Percentiles rank a stretch among this genome's conserved stretches.
Conservation (phyloP, 2,888 invertebrate species). For the Pyrrhia umbra region DNA sequence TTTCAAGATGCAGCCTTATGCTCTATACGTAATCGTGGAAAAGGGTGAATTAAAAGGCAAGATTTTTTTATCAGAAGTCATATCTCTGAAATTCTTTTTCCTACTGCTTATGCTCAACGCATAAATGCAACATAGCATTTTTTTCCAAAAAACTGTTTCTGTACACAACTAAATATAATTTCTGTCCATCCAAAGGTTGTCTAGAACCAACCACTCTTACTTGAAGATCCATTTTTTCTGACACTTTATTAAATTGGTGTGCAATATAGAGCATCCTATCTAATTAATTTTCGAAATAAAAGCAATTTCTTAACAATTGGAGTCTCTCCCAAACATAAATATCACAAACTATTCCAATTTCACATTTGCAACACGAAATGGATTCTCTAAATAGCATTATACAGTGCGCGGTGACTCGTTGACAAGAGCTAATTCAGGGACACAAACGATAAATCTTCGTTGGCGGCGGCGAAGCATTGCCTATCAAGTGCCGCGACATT, state of each 20-base stretch:
- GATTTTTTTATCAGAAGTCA: not conserved
- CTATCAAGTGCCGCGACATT: conserved; percentile 39
- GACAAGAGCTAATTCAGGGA: conserved; percentile 51
- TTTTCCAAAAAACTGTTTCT: too few relatives aligned
- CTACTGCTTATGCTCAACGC: too few relatives aligned
- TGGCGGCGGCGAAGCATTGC: conserved; percentile 32
- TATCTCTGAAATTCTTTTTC: not conserved
- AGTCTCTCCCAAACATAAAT: not conserved
- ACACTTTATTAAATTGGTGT: too few relatives aligned
- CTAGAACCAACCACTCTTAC: too few relatives aligned
- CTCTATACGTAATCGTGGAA: conserved; percentile 97
- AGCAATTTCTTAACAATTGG: not conserved
- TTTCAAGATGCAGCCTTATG: conserved; percentile 95
- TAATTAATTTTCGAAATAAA: too few relatives aligned
- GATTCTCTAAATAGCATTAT: conserved; percentile 16
- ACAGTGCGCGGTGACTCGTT: conserved; percentile 16
- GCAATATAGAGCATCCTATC: too few relatives aligned
- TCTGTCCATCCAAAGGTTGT: too few relatives aligned
- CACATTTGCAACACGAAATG: conserved; percentile 7
- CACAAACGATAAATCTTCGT: conserved; percentile 55
- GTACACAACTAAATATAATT: too few relatives aligned
- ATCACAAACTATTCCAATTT: conserved; percentile 7
- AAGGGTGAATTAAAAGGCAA: conserved; percentile 95
- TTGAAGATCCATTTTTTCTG: too few relatives aligned
- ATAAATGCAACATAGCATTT: too few relatives aligned